Base-by-base conservation (phyloP, 2,797 vertebrate genomes). In the Phrynocephalus forsythii region DNA sequence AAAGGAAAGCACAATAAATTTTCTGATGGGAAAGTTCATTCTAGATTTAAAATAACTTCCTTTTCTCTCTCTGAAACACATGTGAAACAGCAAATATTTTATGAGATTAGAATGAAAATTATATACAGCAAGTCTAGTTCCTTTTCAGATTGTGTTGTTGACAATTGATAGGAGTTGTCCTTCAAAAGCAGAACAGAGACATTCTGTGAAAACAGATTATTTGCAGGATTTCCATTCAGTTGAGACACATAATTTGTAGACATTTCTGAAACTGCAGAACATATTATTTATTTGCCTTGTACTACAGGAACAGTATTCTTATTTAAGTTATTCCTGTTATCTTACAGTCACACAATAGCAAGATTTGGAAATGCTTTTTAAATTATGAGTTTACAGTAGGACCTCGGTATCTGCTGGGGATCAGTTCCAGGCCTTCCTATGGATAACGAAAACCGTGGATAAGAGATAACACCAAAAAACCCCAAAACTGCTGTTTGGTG, bases 21-120 rank as follows among this genome's bases (percentile, higher is more conserved):
- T 95, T 95, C 94, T 95, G 94, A 88, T 96, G 94, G 80, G 89
- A 86, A 92, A 95, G 76, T 92, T 66, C 86, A 87, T 90, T 84
- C 75, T 82, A 68, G 81, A 94, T 75, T 83, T 89, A 90, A 92
- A 91, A 78, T 52, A 87, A 80, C 90, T 92, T 91, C 83, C n/a
- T 89, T 86, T 89, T 91, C 91, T 60, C 83, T 91, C 88, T 71
- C 6, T 83, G 56, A 95, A 88, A 89, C 84, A 83, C 84, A 22
- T 48, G 85, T 30, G 84, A 86, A 92, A 84, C 3, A 85, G 90
- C 83, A 86, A 90, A 92, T 67, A 79, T 94, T 82, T 6, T 71
- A 71, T 89, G 82, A 82, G 85, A 68, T 2, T 88, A 73, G 71
- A 78, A 90, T 48, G 24, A 68, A 87, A 69, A 22, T 90, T 89